phyloP scores from a whole-genome alignment of 2,797 vertebrate species.

The Alauda arvensis region DNA sequence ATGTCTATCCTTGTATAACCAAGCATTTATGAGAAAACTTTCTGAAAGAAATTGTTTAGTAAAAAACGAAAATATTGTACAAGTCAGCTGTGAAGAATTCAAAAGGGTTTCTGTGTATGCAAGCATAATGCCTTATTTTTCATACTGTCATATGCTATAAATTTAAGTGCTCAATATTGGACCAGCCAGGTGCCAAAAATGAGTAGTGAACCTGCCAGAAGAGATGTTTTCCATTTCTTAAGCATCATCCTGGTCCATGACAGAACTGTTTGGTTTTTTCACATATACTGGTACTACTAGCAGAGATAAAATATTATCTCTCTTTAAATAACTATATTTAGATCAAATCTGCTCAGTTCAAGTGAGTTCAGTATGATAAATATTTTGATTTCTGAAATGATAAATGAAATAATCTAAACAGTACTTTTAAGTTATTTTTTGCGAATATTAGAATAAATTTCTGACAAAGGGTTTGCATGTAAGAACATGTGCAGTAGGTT shows the following conservation, averaged over 20 bases:
- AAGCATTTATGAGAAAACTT: slow-evolving; percentile 36
- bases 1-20: background rate
- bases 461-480: background rate
- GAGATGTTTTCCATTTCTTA: slow-evolving; percentile 74
- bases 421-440: background rate
- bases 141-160: slow-evolving; percentile 66
- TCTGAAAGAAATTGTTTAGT: slow-evolving; percentile 39
- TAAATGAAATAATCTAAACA: background rate
- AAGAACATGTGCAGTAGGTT: background rate
- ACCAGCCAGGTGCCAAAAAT: slow-evolving; percentile 66
- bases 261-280: slow-evolving; percentile 69
- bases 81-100: slow-evolving; percentile 42
- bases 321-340: slow-evolving; percentile 42
- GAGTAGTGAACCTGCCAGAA: slow-evolving; percentile 67
- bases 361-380: slow-evolving; percentile 7
- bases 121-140: slow-evolving; percentile 75
- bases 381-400: slow-evolving; percentile 34
- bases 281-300: slow-evolving; percentile 46
- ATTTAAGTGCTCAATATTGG: slow-evolving; percentile 71
- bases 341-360: slow-evolving; percentile 25
- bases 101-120: slow-evolving; percentile 27
- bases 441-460: background rate
- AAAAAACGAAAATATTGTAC: slow-evolving; percentile 39
- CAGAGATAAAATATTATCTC: slow-evolving; percentile 34
- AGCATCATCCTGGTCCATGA: slow-evolving; percentile 50